Conservation (phyloP, 1,140 invertebrate species). For the Ceratina calcarata region DNA sequence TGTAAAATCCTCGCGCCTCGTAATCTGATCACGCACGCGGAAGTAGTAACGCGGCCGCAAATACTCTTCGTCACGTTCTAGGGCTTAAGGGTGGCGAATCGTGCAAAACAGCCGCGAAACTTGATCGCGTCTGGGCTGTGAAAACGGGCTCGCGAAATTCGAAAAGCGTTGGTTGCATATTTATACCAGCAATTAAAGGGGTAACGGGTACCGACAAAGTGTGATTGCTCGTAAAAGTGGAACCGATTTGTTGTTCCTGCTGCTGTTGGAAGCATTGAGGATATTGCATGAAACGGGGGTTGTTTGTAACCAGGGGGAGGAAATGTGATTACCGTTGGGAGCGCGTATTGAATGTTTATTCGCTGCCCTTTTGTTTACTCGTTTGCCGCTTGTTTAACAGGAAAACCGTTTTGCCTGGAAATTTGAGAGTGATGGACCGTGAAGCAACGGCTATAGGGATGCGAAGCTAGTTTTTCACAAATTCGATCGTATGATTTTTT, state of each 20-base stretch:
- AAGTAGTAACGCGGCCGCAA: slow-evolving; percentile 62
- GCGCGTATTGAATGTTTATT: slow-evolving; percentile 18
- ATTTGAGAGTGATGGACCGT: background rate
- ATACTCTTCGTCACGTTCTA: slow-evolving; percentile 67
- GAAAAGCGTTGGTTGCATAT: slow-evolving; percentile 32
- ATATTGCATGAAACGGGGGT: background rate
- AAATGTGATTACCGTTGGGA: background rate
- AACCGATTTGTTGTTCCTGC: slow-evolving; percentile 12
- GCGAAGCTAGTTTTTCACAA: background rate
- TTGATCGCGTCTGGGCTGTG: background rate
- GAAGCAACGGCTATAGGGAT: background rate
- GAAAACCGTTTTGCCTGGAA: background rate
- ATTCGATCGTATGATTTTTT: background rate
- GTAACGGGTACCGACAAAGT: background rate
- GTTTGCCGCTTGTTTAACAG: slow-evolving; percentile 8
- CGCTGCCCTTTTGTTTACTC: background rate
- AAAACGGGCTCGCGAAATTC: background rate
- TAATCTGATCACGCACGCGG: slow-evolving; percentile 68
- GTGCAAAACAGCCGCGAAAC: slow-evolving; percentile 54
- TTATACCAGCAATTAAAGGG: slow-evolving; percentile 22
- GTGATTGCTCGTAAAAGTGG: background rate
- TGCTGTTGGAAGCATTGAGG: background rate
- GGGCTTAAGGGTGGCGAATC: slow-evolving; percentile 58
- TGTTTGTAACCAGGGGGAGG: background rate
- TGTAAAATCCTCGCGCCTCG: slow-evolving; percentile 47